Base-by-base conservation (phyloP, 2,888 invertebrate genomes). In the Piscicola geometra region DNA sequence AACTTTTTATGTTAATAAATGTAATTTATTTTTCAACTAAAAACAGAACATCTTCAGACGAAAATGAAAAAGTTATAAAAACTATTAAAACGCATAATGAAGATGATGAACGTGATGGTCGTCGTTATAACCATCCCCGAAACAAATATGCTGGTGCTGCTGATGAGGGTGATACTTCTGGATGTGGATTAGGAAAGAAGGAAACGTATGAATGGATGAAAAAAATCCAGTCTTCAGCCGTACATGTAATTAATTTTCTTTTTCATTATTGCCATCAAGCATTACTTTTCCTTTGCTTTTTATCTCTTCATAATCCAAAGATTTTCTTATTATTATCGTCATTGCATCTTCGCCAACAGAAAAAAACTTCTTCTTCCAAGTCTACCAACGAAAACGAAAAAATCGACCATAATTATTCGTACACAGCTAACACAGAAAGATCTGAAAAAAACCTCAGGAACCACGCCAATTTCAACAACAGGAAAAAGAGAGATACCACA, bases 181-280 rank as follows among this genome's bases (percentile, higher is more conserved):
- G 60, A 33, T 94, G 94, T 84, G 94, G 94, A 75, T 70, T 71
- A 60, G 93, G 90, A 67, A 92, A 93, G 80, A 21, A 36, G 18
- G 92, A 93, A 81, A 90, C 92, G 79, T 90, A 91, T 80, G 90
- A 92, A 82, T 94, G 94, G 94, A 95, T 96, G 95, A 91, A 93
- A 82, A 89, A 89, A 81, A 90, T 96, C 81, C 94, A 94, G 80
- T 85, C 86, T 76, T 87, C 88, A 28, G 87, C 87, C 0, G 82
- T 82, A n/a, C 85, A 30, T 66, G 66, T 66, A 66, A 66, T 68
- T n/a, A n/a, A n/a, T n/a, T n/a, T n/a, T n/a, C n/a, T n/a, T n/a
- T n/a, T n/a, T n/a, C n/a, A n/a, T n/a, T n/a, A n/a, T n/a, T n/a
- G n/a, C n/a, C n/a, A n/a, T n/a, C n/a, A n/a, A n/a, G n/a, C n/a